Evolutionary conservation across 2,797 vertebrate genomes (phyloP).

Genomic region (Coranthus polyacanthus): DNA sequence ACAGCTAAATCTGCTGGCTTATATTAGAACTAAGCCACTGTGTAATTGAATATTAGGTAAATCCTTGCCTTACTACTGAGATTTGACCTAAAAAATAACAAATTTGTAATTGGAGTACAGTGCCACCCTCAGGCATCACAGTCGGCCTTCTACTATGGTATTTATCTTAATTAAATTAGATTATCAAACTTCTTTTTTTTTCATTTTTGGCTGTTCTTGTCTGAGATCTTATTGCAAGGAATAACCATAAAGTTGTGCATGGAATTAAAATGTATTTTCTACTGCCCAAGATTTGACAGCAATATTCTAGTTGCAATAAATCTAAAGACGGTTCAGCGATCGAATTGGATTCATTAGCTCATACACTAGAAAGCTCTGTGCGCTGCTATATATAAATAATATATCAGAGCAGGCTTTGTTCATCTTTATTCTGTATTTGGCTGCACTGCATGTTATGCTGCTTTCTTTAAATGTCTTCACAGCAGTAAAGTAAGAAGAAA

Average conservation of each 20-base stretch:
- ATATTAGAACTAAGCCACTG: constrained; percentile 71
- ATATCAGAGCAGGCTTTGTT: constrained; percentile 45
- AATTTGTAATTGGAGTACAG: constrained; percentile 58
- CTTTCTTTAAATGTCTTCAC: constrained; percentile 2
- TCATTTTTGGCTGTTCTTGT: neutral
- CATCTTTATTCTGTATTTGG: neutral
- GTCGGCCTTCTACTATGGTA: constrained; percentile 37
- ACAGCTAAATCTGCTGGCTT: constrained; percentile 69
- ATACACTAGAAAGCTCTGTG: constrained; percentile 13
- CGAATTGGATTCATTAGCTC: constrained; percentile 27
- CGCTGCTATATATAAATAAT: constrained; percentile 44
- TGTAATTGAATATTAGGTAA: constrained; percentile 81
- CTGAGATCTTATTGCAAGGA: neutral
- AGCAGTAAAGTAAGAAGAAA: constrained; percentile 22
- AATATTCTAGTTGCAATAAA: constrained; percentile 3
- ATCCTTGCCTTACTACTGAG: constrained; percentile 63
- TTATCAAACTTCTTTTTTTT: constrained; percentile 7
- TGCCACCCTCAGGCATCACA: constrained; percentile 38
- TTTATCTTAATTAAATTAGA: constrained; percentile 51
- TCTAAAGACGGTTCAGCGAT: constrained; percentile 14
- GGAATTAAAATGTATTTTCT: constrained; percentile 2
- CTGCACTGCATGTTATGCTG: constrained; percentile 6
- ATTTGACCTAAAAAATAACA: constrained; percentile 70
- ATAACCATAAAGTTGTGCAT: neutral
- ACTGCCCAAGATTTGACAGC: neutral